A percentile compares a stretch with the other conserved stretches of the same genome.
phyloP scores from a whole-genome alignment of 2,888 invertebrate species.

The Myathropa florea region DNA sequence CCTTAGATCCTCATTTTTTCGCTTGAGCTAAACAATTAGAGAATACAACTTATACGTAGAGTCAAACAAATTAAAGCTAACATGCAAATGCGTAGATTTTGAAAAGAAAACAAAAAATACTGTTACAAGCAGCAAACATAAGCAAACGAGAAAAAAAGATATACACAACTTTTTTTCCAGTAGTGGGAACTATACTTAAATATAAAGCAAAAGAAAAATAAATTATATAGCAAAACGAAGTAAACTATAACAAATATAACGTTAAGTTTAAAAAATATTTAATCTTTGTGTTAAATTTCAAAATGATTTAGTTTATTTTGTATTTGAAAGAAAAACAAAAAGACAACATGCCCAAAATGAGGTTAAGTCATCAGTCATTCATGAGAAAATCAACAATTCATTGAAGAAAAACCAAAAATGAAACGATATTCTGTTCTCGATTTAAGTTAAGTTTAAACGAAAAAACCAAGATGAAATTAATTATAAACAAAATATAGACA shows the following conservation, averaged over 20 bases:
- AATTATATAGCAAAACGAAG: slow-evolving; percentile 42
- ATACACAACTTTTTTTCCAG: slow-evolving; percentile 60
- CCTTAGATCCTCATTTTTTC: slow-evolving; percentile 48
- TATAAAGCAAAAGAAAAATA: slow-evolving; percentile 25
- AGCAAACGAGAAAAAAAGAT: slow-evolving; percentile 40
- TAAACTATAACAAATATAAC: slow-evolving; percentile 60
- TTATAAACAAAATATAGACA: slow-evolving; percentile 16
- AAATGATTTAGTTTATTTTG: slow-evolving; percentile 39
- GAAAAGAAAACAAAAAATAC: slow-evolving; percentile 28
- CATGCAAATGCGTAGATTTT: slow-evolving; percentile 60
- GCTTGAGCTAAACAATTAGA: slow-evolving; percentile 58
- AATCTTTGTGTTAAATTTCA: slow-evolving; percentile 45
- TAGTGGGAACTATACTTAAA: slow-evolving; percentile 68
- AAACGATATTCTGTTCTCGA: slow-evolving; percentile 39
- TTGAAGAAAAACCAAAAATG: neutral
- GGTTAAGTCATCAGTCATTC: slow-evolving; percentile 70
- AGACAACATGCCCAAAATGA: slow-evolving; percentile 70
- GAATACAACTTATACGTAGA: slow-evolving; percentile 42
- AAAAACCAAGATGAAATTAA: slow-evolving; percentile 14
- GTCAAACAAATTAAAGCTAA: slow-evolving; percentile 10
- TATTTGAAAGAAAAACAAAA: slow-evolving; percentile 35
- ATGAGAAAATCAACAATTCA: slow-evolving; percentile 51
- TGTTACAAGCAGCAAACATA: slow-evolving; percentile 22
- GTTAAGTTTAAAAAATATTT: slow-evolving; percentile 60
- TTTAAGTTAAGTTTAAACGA: slow-evolving; percentile 57